Conservation (phyloP, 2,888 invertebrate genomes). For the Calliphora vomitoria region DNA sequence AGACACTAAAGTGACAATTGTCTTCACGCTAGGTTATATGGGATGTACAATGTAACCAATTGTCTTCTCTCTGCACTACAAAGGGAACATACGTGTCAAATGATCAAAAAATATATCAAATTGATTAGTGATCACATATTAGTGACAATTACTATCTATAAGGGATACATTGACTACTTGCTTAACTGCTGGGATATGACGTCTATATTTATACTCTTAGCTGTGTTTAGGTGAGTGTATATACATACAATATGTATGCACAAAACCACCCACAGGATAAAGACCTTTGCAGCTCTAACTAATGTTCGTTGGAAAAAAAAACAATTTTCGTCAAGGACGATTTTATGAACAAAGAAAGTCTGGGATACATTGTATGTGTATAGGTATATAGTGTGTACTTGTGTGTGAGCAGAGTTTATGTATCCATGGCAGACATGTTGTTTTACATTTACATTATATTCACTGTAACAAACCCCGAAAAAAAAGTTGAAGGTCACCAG, state of each 20-base stretch:
- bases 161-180: no score
- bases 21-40: no score
- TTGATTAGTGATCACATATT: no score
- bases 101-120: no score
- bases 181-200: no score
- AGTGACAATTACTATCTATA: no score
- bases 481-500: slow-evolving; percentile 83
- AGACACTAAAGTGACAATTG: no score
- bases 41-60: no score
- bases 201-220: no score
- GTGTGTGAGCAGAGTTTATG: slow-evolving; percentile 25
- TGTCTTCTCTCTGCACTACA: no score
- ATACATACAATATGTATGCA: neutral
- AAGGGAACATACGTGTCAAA: no score
- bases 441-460: neutral
- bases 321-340: slow-evolving; percentile 70
- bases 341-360: slow-evolving; percentile 68
- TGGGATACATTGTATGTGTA: slow-evolving; percentile 20
- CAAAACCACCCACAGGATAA: slow-evolving; percentile 67
- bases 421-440: slow-evolving; percentile 45
- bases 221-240: neutral
- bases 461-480: neutral
- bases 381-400: neutral
- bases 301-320: slow-evolving; percentile 20
- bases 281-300: slow-evolving; percentile 58